These are phyloP conservation scores for Heteronetta atricapilla DNA, from an alignment of 2,113 vertebrate genomes.

Conservation along the genomic window DNA sequence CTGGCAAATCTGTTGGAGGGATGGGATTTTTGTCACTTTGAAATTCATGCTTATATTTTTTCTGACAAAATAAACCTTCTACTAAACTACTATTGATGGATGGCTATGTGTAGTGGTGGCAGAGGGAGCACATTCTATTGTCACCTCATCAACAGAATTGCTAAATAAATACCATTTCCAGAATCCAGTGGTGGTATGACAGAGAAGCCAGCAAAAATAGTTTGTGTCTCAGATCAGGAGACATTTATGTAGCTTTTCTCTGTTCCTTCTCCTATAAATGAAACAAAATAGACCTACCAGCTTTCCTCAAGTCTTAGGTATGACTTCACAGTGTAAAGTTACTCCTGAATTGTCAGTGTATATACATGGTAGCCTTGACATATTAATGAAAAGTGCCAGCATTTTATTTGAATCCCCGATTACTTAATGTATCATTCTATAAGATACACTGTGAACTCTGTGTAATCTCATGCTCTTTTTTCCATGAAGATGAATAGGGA, in stretches of 20 bases:
- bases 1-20: background rate
- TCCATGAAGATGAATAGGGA: background rate
- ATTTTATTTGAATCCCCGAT: background rate
- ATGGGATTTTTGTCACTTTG: background rate
- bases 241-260: background rate
- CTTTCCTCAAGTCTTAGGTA: background rate
- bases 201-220: background rate
- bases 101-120: background rate
- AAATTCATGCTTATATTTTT: background rate
- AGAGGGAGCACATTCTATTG: background rate
- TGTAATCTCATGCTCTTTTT: background rate
- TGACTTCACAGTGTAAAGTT: background rate
- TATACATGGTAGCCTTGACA: background rate
- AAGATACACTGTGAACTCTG: background rate
- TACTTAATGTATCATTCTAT: background rate
- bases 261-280: background rate
- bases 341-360: background rate
- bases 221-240: background rate
- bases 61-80: slow-evolving; percentile 21
- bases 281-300: background rate
- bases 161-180: slow-evolving; percentile 26
- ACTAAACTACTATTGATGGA: background rate
- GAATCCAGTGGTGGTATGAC: background rate
- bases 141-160: background rate
- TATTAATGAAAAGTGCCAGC: background rate